These are phyloP conservation scores for Periparus ater DNA, from an alignment of 2,797 vertebrate genomes.

Conservation along the genomic window DNA sequence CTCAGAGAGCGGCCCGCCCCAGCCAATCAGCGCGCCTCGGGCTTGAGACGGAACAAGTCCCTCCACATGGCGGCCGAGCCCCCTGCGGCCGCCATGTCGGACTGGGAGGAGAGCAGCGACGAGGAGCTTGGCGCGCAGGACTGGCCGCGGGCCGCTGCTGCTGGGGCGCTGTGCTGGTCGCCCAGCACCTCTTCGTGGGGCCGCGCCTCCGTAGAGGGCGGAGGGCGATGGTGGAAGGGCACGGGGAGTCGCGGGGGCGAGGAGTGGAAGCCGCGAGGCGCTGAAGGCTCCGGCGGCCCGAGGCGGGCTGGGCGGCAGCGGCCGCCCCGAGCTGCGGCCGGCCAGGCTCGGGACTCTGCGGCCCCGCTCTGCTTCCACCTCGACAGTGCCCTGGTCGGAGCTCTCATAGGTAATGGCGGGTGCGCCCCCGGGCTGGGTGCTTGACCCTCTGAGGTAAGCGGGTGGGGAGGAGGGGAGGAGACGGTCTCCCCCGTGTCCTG, in stretches of 20 bases:
- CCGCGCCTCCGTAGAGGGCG: neutral
- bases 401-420: conserved; percentile 81
- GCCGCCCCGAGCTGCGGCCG: neutral
- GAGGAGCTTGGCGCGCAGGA: rapidly evolving
- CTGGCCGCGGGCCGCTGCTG: neutral
- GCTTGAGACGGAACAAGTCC: rapidly evolving
- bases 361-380: conserved; percentile 73
- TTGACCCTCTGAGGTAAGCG: neutral
- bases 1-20: neutral
- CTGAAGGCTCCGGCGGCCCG: neutral
- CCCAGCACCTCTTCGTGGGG: no score
- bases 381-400: conserved; percentile 75
- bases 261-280: neutral
- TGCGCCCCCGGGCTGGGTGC: rapidly evolving
- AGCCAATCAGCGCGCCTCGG: conserved; percentile 10
- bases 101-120: neutral
- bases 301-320: neutral
- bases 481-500: rapidly evolving
- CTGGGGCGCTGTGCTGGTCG: neutral
- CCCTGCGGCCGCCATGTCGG: neutral
- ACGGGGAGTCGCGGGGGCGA: neutral
- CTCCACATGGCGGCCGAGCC: rapidly evolving
- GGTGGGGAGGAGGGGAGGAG: neutral
- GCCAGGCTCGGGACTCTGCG: neutral
- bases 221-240: neutral